These are phyloP conservation scores for Delphinus delphis DNA, from an alignment of 2,113 vertebrate species.

Conservation along the genomic window DNA sequence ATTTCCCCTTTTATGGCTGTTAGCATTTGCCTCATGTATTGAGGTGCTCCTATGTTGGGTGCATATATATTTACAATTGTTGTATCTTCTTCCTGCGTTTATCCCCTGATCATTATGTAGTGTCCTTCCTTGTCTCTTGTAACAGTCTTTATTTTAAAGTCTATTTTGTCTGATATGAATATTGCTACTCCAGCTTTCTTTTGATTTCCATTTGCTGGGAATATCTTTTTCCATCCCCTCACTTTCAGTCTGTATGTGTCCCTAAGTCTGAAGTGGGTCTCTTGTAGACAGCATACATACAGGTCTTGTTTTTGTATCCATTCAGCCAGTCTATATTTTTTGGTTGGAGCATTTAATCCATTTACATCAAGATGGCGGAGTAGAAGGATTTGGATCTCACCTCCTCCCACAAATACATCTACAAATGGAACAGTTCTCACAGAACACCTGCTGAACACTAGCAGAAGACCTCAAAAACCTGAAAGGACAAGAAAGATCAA, in stretches of 20 bases:
- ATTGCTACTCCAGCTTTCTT: neutral
- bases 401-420: too few relatives aligned
- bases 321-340: neutral
- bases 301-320: neutral
- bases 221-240: too few relatives aligned
- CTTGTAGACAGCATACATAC: neutral
- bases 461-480: too few relatives aligned
- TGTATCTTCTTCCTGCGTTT: neutral
- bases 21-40: neutral
- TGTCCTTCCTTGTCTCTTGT: neutral
- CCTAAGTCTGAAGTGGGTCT: neutral
- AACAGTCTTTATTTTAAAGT: neutral
- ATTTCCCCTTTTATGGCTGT: neutral
- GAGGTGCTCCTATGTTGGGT: neutral
- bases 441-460: too few relatives aligned
- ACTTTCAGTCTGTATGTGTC: neutral
- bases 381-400: too few relatives aligned
- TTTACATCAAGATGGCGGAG: neutral
- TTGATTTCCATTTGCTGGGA: too few relatives aligned
- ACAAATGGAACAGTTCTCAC: too few relatives aligned
- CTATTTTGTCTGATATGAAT: neutral
- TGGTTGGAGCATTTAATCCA: neutral
- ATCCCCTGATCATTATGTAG: neutral
- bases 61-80: neutral
- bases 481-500: too few relatives aligned